Evolutionary conservation across 2,113 vertebrate species (phyloP).

Genomic region (Paramormyrops kingsleyae): DNA sequence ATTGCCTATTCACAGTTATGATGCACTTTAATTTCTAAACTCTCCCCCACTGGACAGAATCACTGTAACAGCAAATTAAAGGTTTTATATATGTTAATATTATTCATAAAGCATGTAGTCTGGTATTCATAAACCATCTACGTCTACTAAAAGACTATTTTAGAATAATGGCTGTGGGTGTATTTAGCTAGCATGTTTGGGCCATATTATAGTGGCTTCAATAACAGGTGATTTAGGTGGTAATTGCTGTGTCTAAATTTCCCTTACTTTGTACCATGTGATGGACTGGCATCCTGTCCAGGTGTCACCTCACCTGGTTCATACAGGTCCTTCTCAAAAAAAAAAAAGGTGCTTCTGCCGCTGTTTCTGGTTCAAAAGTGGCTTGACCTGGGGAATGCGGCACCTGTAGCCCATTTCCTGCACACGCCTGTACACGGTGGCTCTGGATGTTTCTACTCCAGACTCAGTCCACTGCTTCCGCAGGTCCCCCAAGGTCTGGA

Average conservation of each 20-base stretch:
- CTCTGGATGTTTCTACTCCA: no score
- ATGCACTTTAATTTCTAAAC: neutral
- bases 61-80: neutral
- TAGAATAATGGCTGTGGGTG: neutral
- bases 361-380: no score
- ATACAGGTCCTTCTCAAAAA: no score
- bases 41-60: neutral
- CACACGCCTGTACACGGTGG: no score
- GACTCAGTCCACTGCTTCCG: no score
- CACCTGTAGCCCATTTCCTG: no score
- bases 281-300: neutral
- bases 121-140: neutral
- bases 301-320: neutral
- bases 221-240: neutral
- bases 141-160: neutral
- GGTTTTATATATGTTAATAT: neutral
- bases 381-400: no score
- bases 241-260: neutral
- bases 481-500: no score
- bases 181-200: neutral
- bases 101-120: neutral
- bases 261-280: neutral
- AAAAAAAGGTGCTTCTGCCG: no score
- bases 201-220: neutral
- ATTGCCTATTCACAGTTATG: neutral